A percentile compares a stretch with the other conserved stretches of the same genome.
Evolutionary conservation across 1,140 invertebrate species (phyloP).

Genomic region (Micrasema longulum): DNA sequence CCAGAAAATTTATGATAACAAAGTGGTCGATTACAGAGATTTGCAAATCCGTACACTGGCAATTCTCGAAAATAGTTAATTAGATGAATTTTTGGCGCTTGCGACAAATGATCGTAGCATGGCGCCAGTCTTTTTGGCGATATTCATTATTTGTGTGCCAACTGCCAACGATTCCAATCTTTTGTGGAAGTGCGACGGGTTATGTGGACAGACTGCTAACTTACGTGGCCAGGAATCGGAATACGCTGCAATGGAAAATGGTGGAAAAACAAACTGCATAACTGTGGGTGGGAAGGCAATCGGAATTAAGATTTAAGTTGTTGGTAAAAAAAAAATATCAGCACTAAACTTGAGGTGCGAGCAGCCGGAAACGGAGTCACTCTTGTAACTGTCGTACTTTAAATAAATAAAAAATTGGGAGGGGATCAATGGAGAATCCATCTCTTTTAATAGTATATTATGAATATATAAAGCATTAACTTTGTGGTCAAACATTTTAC

Average conservation of each 20-base stretch:
- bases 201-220: neutral
- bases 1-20: no score
- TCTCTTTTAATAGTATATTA: no score
- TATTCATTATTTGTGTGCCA: neutral
- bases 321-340: no score
- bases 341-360: no score
- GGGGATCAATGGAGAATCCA: no score
- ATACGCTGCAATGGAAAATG: neutral
- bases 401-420: no score
- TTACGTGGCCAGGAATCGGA: neutral
- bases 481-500: no score
- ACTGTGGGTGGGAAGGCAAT: neutral
- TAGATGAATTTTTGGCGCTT: neutral
- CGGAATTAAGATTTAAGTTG: neutral
- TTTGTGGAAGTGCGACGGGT: neutral
- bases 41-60: no score
- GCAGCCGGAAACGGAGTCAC: no score
- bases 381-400: no score
- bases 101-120: neutral
- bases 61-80: neutral
- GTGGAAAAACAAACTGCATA: constrained; percentile 2
- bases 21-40: no score
- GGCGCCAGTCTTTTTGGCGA: neutral
- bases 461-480: no score
- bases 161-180: constrained; percentile 4